phyloP scores from a whole-genome alignment of 2,113 vertebrate species.

The Burhinus oedicnemus region DNA sequence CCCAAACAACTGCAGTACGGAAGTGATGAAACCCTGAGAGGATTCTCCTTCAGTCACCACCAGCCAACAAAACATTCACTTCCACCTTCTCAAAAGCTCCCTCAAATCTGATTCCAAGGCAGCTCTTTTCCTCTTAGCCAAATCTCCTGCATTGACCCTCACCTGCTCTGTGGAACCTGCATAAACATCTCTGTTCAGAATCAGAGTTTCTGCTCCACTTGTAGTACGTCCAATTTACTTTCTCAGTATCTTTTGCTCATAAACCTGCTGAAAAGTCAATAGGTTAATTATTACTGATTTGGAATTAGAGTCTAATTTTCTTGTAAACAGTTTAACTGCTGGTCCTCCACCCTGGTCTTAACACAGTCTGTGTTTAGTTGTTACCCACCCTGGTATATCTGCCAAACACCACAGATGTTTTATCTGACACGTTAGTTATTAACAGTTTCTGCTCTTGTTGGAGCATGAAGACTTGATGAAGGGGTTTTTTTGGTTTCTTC shows the following conservation, averaged over 20 bases:
- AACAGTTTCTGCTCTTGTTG: conserved; percentile 18
- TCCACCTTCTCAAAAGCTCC: neutral
- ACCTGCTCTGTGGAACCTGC: neutral
- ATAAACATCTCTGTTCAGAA: neutral
- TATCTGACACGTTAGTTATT: conserved; percentile 5
- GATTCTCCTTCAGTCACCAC: conserved; percentile 1
- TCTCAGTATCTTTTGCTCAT: neutral
- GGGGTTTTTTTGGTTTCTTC: neutral
- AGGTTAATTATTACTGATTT: conserved; percentile 1
- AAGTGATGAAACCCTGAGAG: neutral
- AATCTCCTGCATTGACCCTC: neutral
- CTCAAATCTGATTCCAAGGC: neutral
- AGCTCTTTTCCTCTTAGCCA: neutral
- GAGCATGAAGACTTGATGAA: neutral
- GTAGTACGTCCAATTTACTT: neutral
- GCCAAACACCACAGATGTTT: neutral
- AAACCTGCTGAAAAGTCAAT: neutral
- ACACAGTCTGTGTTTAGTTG: neutral
- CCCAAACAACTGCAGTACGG: neutral
- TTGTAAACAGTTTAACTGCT: conserved; percentile 19
- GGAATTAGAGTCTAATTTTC: conserved; percentile 5
- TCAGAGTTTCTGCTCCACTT: neutral
- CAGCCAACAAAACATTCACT: neutral
- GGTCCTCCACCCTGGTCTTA: neutral
- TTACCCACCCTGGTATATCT: neutral